Evolutionary conservation across 1,140 invertebrate species (phyloP), one percentile per base, ranked within the genome.

Genomic region (Zaprionus kolodkinae): DNA sequence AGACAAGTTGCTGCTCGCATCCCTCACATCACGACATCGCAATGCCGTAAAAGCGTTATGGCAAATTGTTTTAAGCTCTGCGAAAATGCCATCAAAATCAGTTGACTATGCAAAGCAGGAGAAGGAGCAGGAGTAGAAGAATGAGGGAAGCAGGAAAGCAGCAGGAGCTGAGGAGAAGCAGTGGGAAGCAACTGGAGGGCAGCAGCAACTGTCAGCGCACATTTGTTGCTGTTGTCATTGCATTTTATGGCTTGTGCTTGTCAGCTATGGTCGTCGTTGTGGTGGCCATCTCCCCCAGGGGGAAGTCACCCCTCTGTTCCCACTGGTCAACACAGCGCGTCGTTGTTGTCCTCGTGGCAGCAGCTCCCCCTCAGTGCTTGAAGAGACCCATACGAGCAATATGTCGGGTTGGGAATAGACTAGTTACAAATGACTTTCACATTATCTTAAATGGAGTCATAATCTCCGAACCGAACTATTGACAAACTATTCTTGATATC

Each of bases 31-130:
- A 81, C 52, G 71, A 84, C 68, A 57, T 78, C 63, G 80, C 77
- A 75, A 75, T 70, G 80, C 84, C 79, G 80, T 87, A 87, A 87
- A 88, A 81, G 68, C 84, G 79, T 87, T 87, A 87, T 87, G 85
- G 84, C 84, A 87, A 87, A 88, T 87, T 87, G 84, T 87, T 87
- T 87, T 89, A 87, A 87, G 84, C 84, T 87, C 73, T 87, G 84
- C 84, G 85, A 87, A 87, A 87, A 87, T 87, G 84, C 84, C 80
- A 87, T 88, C 77, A 87, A 87, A 87, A 88, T 87, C 84, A 87
- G 84, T 87, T 87, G 85, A 84, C 84, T 87, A 87, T 87, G 84
- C 80, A 87, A 87, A 87, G 78, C 85, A 87, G 84, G 52, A 64
- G 40, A 63, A 30, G 40, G 6, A 45, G 40, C 0, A 10, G 40